These are phyloP conservation scores for Heliconius sara DNA, from an alignment of 2,888 invertebrate species.

Conservation along the genomic window DNA sequence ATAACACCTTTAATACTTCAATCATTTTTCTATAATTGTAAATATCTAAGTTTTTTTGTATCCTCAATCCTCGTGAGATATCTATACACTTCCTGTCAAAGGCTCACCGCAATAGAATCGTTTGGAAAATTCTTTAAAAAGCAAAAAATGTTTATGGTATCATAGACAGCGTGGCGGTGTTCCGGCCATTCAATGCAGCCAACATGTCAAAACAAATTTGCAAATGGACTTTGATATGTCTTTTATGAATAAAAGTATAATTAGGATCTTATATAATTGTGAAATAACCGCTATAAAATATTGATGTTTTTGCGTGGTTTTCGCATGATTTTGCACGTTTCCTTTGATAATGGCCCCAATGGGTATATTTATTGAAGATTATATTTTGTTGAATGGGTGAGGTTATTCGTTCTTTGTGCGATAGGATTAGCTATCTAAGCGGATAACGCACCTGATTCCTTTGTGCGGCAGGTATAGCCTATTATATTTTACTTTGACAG, in stretches of 20 bases:
- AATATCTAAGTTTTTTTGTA: slow-evolving; percentile 62
- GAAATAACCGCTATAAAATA: slow-evolving; percentile 74
- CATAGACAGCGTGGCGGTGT: slow-evolving; percentile 61
- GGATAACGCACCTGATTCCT: slow-evolving; percentile 79
- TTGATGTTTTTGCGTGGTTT: slow-evolving; percentile 56
- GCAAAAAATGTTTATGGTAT: slow-evolving; percentile 75
- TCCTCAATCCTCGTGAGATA: slow-evolving; percentile 78
- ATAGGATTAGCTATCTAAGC: slow-evolving; percentile 69
- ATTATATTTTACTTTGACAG: slow-evolving; percentile 58
- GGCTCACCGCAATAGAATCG: slow-evolving; percentile 67
- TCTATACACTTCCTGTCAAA: slow-evolving; percentile 76
- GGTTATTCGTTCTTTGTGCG: slow-evolving; percentile 67
- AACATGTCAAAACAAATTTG: slow-evolving; percentile 76
- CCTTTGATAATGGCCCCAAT: slow-evolving; percentile 61
- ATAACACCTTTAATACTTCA: slow-evolving; percentile 56
- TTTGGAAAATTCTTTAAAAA: slow-evolving; percentile 62
- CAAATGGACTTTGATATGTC: slow-evolving; percentile 53
- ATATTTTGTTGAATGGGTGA: slow-evolving; percentile 68
- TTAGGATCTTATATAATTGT: slow-evolving; percentile 54
- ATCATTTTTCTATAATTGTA: slow-evolving; percentile 79
- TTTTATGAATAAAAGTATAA: slow-evolving; percentile 54
- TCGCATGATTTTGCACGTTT: slow-evolving; percentile 61
- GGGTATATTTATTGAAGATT: slow-evolving; percentile 67
- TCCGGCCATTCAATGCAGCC: slow-evolving; percentile 62
- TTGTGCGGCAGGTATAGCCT: slow-evolving; percentile 70